Conservation (phyloP, 2,888 invertebrate genomes). For the Frankliniella fusca region DNA sequence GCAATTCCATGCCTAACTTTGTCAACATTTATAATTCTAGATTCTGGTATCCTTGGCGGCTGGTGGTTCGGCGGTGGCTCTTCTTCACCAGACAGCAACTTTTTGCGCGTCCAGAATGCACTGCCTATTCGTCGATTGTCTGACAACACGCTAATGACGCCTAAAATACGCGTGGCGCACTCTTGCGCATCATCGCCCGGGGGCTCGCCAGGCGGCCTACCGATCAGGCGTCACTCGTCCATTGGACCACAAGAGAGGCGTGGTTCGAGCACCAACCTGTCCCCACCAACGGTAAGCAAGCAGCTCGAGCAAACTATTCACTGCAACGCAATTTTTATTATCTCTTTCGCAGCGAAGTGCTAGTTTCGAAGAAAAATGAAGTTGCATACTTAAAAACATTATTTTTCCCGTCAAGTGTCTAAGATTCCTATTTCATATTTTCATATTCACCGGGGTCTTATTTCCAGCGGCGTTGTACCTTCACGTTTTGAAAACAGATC, state of each 20-base stretch:
- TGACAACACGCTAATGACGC: constrained; percentile 85
- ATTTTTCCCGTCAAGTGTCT: too few species aligned
- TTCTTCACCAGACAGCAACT: constrained; percentile 79
- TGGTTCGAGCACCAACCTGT: constrained; percentile 76
- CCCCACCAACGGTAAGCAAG: constrained; percentile 79
- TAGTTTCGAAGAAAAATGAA: too few species aligned
- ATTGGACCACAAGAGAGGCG: constrained; percentile 86
- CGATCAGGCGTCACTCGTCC: constrained; percentile 83
- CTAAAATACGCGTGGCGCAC: constrained; percentile 82
- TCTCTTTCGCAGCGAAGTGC: too few species aligned
- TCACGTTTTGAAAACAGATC: background rate
- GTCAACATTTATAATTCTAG: constrained; percentile 43
- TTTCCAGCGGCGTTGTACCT: background rate
- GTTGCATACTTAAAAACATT: background rate
- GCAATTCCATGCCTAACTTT: too few species aligned
- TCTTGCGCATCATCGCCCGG: constrained; percentile 80
- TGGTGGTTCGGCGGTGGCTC: constrained; percentile 84
- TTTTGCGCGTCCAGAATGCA: constrained; percentile 75
- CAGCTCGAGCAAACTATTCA: too few species aligned
- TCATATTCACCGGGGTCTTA: background rate
- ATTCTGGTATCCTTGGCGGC: constrained; percentile 63
- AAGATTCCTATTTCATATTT: too few species aligned
- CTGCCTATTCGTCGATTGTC: constrained; percentile 84
- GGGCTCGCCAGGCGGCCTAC: constrained; percentile 66
- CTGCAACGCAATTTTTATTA: too few species aligned